Base-by-base conservation (phyloP, 2,113 vertebrate genomes). In the Podarcis cretensis region DNA sequence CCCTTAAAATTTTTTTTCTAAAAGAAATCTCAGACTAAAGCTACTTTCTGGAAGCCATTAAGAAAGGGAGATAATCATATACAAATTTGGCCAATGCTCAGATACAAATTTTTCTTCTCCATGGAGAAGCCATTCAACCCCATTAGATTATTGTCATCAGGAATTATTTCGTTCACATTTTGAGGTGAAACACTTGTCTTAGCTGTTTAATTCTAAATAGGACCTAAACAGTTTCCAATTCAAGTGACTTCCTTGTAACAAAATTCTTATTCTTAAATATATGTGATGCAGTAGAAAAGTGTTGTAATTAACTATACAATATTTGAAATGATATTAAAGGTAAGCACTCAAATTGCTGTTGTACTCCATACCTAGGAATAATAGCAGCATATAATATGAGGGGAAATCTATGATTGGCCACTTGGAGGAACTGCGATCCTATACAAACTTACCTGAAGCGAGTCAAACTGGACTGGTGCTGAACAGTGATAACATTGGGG, bases 11-110 rank as follows among this genome's bases (percentile, higher is more conserved):
- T n/a, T n/a, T n/a, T 73, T 68, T 69, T 87, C 89, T 88, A 81
- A 86, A 87, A 94, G 68, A 95, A 94, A 92, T 90, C 81, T 96
- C 91, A 95, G 90, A 95, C 89, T 93, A 91, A 75, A 94, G 89
- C 93, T 93, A 69, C 86, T 93, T 94, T 89, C 54, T 94, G 92
- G 94, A 93, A 69, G 80, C 92, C 94, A 94, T 89, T 79, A 94
- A 93, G 87, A 84, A 90, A 88, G 30, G 86, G 88, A 87, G 78
- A 91, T 54, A 69, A 91, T 85, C 92, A 92, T 91, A 93, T 92
- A 85, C 69, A 90, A 92, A n/a, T 88, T 94, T 92, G 91, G 65
- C 91, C 91, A 94, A 92, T 93, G 59, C 32, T 90, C 79, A 87
- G 91, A 91, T 66, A 88, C 90, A 93, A 87, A 71, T 92, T 92